Evolutionary conservation across 2,797 vertebrate genomes (phyloP).

Genomic region (Sardinella longiceps): DNA sequence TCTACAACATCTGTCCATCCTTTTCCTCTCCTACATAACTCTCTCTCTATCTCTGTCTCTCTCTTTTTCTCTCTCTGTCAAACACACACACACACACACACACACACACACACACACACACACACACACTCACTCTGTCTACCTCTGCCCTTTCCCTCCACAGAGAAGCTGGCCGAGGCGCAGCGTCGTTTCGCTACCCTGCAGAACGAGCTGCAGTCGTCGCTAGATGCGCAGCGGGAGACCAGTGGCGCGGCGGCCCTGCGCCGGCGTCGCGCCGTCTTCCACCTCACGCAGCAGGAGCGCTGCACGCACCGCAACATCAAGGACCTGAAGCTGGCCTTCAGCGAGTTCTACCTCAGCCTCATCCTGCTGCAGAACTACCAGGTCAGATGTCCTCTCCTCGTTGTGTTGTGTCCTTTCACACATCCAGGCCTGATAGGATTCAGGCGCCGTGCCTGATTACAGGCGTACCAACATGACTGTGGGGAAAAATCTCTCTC

Average conservation of each 20-base stretch:
- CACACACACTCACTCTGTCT: background rate
- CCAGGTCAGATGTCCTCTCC: slow-evolving; percentile 77
- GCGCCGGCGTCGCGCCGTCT: slow-evolving; percentile 88
- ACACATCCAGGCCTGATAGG: too few relatives aligned
- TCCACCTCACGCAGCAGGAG: slow-evolving; percentile 94
- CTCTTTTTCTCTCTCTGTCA: too few relatives aligned
- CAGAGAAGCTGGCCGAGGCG: slow-evolving; percentile 96
- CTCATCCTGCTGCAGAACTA: slow-evolving; percentile 97
- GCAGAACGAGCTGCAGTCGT: slow-evolving; percentile 96
- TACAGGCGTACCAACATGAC: too few relatives aligned
- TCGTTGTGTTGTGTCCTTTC: slow-evolving; percentile 53
- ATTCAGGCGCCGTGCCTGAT: too few relatives aligned
- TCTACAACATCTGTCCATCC: slow-evolving; percentile 19
- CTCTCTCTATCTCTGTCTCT: background rate
- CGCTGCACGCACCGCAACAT: slow-evolving; percentile 95
- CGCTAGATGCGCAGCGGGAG: slow-evolving; percentile 93
- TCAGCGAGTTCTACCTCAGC: slow-evolving; percentile 99
- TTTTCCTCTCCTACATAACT: background rate
- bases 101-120: too few relatives aligned
- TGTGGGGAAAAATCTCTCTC: too few relatives aligned
- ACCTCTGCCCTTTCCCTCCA: slow-evolving; percentile 39
- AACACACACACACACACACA: too few relatives aligned
- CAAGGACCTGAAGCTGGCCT: slow-evolving; percentile 97
- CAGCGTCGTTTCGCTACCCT: slow-evolving; percentile 94
- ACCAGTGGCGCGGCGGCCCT: slow-evolving; percentile 78